phyloP scores from a whole-genome alignment of 2,113 vertebrate genomes.

The Laticauda colubrina region DNA sequence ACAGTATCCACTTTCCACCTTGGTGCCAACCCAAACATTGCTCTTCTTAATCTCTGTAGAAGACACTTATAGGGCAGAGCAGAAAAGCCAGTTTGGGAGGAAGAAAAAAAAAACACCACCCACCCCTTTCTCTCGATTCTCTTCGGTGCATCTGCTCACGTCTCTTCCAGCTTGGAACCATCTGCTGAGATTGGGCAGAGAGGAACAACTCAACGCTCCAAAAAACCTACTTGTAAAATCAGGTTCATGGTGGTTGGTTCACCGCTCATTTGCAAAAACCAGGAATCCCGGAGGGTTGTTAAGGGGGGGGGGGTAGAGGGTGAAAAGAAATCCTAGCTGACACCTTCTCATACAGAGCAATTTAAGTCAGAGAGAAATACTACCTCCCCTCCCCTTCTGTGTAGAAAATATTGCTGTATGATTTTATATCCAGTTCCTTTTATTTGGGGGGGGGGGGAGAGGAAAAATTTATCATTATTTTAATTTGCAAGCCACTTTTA shows the following conservation, averaged over 20 bases:
- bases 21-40: not conserved
- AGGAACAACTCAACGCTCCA: not conserved
- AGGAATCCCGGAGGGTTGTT: not conserved
- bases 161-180: not conserved
- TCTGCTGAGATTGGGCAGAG: not conserved
- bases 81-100: not conserved
- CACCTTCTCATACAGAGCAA: not conserved
- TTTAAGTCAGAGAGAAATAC: not conserved
- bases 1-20: not conserved
- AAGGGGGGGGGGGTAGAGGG: too few species aligned
- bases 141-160: not conserved
- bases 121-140: not conserved
- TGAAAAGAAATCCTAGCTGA: fast-evolving
- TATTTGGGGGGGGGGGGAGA: not conserved
- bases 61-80: not conserved
- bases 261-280: not conserved
- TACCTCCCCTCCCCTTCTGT: not conserved
- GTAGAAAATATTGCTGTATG: not conserved
- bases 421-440: not conserved
- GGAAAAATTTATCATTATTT: too few species aligned
- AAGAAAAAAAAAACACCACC: too few species aligned
- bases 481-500: too few species aligned
- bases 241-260: not conserved
- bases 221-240: not conserved
- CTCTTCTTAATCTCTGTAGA: not conserved